Evolutionary conservation across 2,888 invertebrate genomes (phyloP).

Genomic region (Oscheius sp.): DNA sequence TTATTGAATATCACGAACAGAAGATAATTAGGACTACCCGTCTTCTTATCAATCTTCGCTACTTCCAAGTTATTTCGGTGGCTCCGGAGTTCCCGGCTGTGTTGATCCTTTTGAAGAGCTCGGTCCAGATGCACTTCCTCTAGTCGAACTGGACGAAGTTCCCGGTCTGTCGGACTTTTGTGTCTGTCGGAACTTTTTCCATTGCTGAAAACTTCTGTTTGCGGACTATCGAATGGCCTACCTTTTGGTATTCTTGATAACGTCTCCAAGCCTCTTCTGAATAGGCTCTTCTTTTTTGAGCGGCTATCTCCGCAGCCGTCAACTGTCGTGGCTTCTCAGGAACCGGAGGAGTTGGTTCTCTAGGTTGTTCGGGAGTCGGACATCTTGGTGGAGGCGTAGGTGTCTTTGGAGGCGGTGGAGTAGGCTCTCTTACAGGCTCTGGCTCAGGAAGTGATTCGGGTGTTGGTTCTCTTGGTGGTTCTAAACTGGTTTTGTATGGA

Average conservation of each 20-base stretch:
- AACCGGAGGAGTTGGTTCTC: conserved; percentile 38
- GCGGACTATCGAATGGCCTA: conserved; percentile 2
- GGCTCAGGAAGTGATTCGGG: conserved; percentile 43
- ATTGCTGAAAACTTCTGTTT: conserved; percentile 56
- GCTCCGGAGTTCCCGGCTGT: conserved; percentile 35
- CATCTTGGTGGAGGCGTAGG: conserved; percentile 49
- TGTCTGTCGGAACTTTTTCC: conserved; percentile 72
- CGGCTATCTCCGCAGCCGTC: conserved; percentile 66
- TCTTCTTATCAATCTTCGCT: neutral
- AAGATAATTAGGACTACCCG: conserved; percentile 1
- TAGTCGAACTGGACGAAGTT: conserved; percentile 9
- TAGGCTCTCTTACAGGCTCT: conserved; percentile 35
- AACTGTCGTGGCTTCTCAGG: conserved; percentile 42
- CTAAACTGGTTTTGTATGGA: neutral
- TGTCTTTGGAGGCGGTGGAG: conserved; percentile 48
- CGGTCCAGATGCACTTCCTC: conserved; percentile 32
- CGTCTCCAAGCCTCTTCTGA: conserved; percentile 72
- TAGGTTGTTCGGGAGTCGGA: conserved; percentile 52
- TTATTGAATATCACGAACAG: too few species aligned
- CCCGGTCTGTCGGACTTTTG: conserved; percentile 37
- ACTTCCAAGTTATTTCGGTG: conserved; percentile 7
- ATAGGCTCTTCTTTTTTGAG: conserved; percentile 67
- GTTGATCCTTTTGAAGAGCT: conserved; percentile 31
- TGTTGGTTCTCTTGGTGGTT: conserved; percentile 37
- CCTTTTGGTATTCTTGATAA: conserved; percentile 72